A percentile compares a stretch with the other conserved stretches of the same genome.
phyloP scores from a whole-genome alignment of 2,797 vertebrate species.

The Pampus argenteus region DNA sequence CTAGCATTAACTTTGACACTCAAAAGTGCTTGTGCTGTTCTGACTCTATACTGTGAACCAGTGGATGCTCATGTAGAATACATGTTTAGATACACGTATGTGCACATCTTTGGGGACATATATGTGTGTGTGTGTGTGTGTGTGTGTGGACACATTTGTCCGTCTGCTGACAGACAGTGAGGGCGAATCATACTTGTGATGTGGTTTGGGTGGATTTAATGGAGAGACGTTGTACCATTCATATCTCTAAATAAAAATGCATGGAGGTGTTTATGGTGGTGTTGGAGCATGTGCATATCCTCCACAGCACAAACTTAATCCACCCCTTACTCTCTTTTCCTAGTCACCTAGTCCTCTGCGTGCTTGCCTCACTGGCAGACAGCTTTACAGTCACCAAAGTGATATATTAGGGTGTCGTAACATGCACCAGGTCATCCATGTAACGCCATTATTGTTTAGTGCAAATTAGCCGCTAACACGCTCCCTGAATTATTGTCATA shows the following conservation, averaged over 20 bases:
- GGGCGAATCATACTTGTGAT: conserved; percentile 52
- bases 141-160: conserved; percentile 11
- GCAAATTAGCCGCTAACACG: conserved; percentile 78
- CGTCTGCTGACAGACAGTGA: conserved; percentile 38
- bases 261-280: conserved; percentile 60
- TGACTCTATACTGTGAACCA: neutral
- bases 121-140: conserved; percentile 9
- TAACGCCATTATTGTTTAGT: conserved; percentile 74
- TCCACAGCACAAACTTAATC: conserved; percentile 72
- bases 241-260: conserved; percentile 61
- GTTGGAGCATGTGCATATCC: conserved; percentile 58
- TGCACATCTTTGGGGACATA: neutral
- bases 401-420: conserved; percentile 51
- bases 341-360: conserved; percentile 1
- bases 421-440: conserved; percentile 56
- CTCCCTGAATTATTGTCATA: conserved; percentile 70
- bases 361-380: conserved; percentile 23
- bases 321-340: conserved; percentile 32
- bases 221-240: conserved; percentile 66
- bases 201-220: conserved; percentile 65
- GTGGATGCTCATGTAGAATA: neutral
- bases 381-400: conserved; percentile 47
- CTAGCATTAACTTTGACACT: conserved; percentile 37
- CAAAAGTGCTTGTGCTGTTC: conserved; percentile 2
- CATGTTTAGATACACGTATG: neutral